Evolutionary conservation across 2,797 vertebrate genomes (phyloP).

Genomic region (Orestias chungarensis): DNA sequence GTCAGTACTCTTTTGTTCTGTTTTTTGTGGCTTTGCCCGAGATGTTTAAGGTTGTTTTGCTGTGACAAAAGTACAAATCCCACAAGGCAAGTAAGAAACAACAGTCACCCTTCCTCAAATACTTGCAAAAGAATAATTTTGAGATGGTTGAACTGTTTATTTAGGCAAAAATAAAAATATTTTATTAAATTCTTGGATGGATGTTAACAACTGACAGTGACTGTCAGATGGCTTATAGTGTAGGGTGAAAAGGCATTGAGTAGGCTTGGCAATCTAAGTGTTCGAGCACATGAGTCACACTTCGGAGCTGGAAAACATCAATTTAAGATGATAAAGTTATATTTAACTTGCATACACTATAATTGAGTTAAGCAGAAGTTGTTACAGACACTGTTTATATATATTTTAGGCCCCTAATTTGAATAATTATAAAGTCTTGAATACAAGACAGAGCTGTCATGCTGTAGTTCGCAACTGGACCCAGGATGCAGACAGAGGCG

Average conservation of each 20-base stretch:
- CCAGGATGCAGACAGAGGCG: too few relatives aligned
- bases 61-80: not conserved
- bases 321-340: not conserved
- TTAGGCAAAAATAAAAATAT: not conserved
- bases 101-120: not conserved
- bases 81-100: not conserved
- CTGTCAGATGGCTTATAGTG: not conserved
- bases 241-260: too few relatives aligned
- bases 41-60: too few relatives aligned
- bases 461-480: too few relatives aligned
- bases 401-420: too few relatives aligned
- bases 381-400: too few relatives aligned
- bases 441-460: too few relatives aligned
- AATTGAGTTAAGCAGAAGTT: not conserved
- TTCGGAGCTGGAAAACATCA: not conserved
- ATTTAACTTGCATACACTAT: not conserved
- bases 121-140: not conserved
- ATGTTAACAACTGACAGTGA: not conserved
- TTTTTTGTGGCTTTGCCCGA: not conserved
- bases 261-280: too few relatives aligned
- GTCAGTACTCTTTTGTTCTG: not conserved
- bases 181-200: not conserved
- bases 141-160: not conserved
- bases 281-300: not conserved
- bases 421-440: too few relatives aligned